These are phyloP conservation scores for Antitype chi DNA, from an alignment of 2,888 invertebrate species.

Conservation along the genomic window DNA sequence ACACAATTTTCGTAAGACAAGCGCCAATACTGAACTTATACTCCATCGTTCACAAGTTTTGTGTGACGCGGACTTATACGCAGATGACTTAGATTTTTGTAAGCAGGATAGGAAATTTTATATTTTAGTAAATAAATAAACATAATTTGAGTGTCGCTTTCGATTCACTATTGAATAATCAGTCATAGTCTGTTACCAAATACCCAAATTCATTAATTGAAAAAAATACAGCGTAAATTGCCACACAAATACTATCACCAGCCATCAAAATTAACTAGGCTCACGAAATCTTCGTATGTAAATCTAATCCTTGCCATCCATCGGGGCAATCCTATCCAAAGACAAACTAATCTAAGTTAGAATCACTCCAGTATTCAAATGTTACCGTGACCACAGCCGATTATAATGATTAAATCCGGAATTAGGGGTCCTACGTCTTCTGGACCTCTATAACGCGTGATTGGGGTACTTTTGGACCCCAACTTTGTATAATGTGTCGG, in stretches of 20 bases:
- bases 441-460: constrained; percentile 71
- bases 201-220: background rate
- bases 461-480: constrained; percentile 69
- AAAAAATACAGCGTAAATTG: background rate
- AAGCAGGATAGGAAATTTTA: constrained; percentile 39
- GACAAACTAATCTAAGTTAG: constrained; percentile 61
- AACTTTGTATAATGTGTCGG: constrained; percentile 62
- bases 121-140: background rate
- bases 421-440: constrained; percentile 69
- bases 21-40: constrained; percentile 36
- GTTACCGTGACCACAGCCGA: constrained; percentile 66
- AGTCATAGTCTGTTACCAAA: background rate
- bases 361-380: constrained; percentile 68
- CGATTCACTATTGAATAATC: background rate
- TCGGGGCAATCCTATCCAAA: constrained; percentile 50
- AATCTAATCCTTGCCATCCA: constrained; percentile 42
- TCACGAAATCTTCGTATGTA: constrained; percentile 7
- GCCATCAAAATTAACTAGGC: constrained; percentile 19
- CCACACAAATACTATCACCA: background rate
- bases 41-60: constrained; percentile 57
- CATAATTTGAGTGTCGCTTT: background rate
- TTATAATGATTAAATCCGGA: constrained; percentile 77
- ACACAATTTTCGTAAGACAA: constrained; percentile 49
- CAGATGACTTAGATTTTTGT: constrained; percentile 35
- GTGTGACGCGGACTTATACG: constrained; percentile 35